These are phyloP conservation scores for Folsomia manolachei DNA, from an alignment of 2,888 invertebrate species.

Conservation along the genomic window DNA sequence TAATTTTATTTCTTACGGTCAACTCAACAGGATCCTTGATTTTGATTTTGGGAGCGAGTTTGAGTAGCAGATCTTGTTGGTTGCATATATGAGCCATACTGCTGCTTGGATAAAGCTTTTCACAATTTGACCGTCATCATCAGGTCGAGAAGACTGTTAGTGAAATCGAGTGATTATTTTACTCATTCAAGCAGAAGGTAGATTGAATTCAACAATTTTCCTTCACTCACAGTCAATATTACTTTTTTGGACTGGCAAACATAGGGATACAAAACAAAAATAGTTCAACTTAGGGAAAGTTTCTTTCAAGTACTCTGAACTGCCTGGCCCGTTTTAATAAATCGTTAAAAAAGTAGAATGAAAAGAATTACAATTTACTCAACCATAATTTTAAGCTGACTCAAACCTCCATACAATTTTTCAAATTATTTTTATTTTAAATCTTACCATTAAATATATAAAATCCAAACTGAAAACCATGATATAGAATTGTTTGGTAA, in stretches of 20 bases:
- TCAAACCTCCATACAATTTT: too few species aligned
- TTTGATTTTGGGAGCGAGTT: slow-evolving; percentile 8
- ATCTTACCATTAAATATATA: too few species aligned
- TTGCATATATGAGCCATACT: too few species aligned
- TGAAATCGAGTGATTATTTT: slow-evolving; percentile 44
- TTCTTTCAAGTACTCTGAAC: background rate
- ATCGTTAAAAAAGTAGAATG: background rate
- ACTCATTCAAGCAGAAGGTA: slow-evolving; percentile 42
- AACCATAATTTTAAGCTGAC: too few species aligned
- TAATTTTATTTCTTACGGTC: slow-evolving; percentile 22
- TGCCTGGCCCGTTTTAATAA: background rate
- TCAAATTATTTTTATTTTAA: too few species aligned
- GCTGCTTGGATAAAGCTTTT: background rate
- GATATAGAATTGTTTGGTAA: too few species aligned
- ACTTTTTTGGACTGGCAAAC: background rate
- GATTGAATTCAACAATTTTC: slow-evolving; percentile 13
- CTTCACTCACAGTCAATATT: background rate
- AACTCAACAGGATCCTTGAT: slow-evolving; percentile 3
- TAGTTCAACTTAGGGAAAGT: background rate
- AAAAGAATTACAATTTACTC: too few species aligned
- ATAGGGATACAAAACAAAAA: background rate
- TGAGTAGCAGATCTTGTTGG: too few species aligned
- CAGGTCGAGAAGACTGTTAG: slow-evolving; percentile 1
- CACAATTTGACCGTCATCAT: background rate
- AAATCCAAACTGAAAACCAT: too few species aligned